Conservation (phyloP, 1,140 invertebrate genomes). For the Drosophila nebulosa region DNA sequence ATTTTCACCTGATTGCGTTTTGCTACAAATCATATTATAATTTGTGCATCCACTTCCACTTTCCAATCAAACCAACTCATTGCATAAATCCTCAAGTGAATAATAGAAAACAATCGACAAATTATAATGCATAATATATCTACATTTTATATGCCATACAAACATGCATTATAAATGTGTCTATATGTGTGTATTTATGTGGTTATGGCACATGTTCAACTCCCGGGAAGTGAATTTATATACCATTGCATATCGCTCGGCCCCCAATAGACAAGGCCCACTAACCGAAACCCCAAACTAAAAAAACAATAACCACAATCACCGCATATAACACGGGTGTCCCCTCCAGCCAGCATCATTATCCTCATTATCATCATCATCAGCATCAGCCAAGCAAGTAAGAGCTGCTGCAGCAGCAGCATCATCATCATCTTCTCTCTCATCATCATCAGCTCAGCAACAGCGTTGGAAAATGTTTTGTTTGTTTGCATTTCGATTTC, state of each 20-base stretch:
- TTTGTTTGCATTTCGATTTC: conserved; percentile 77
- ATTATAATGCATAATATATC: conserved; percentile 37
- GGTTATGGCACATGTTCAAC: conserved; percentile 49
- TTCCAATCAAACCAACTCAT: conserved; percentile 22
- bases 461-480: conserved; percentile 41
- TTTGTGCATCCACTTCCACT: conserved; percentile 1
- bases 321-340: conserved; percentile 19
- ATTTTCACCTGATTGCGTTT: conserved; percentile 17
- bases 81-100: conserved; percentile 54
- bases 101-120: conserved; percentile 45
- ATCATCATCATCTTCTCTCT: conserved; percentile 9
- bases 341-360: conserved; percentile 39
- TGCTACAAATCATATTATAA: neutral
- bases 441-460: too few species aligned
- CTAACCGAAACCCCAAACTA: conserved; percentile 70
- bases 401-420: conserved; percentile 23
- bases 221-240: conserved; percentile 61
- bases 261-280: conserved; percentile 29
- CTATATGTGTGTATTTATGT: conserved; percentile 8
- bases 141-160: neutral
- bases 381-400: too few species aligned
- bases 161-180: neutral
- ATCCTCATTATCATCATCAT: conserved; percentile 41
- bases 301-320: conserved; percentile 52
- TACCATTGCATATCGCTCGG: conserved; percentile 22